phyloP scores from a whole-genome alignment of 2,888 invertebrate genomes.

The Euspilapteryx auroguttella region DNA sequence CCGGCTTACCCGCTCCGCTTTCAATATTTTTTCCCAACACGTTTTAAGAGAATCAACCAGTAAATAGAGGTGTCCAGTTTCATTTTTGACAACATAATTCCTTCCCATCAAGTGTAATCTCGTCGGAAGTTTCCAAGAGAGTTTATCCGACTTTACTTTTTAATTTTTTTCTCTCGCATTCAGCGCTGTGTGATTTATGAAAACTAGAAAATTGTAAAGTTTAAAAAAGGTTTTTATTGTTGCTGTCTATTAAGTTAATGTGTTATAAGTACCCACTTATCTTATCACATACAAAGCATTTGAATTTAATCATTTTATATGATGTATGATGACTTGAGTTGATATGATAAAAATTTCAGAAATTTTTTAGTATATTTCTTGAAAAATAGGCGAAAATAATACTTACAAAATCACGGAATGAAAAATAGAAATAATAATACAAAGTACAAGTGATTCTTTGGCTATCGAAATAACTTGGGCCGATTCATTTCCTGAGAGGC shows the following conservation, averaged over 20 bases:
- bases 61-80: slow-evolving; percentile 23
- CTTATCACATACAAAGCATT: slow-evolving; percentile 8
- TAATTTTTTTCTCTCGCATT: slow-evolving; percentile 38
- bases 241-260: slow-evolving; percentile 19
- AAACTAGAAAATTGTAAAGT: slow-evolving; percentile 41
- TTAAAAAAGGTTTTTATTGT: slow-evolving; percentile 34
- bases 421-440: slow-evolving; percentile 7
- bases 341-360: too few species aligned
- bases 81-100: slow-evolving; percentile 38
- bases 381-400: too few species aligned
- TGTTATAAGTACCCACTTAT: slow-evolving; percentile 5
- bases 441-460: slow-evolving; percentile 12
- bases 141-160: slow-evolving; percentile 41
- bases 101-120: slow-evolving; percentile 46
- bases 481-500: slow-evolving; percentile 27
- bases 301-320: too few species aligned
- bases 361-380: too few species aligned
- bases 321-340: too few species aligned
- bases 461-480: slow-evolving; percentile 20
- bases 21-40: slow-evolving; percentile 19
- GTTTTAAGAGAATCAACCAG: slow-evolving; percentile 27
- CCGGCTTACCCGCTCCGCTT: slow-evolving; percentile 9
- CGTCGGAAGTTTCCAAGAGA: slow-evolving; percentile 36
- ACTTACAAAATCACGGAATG: too few species aligned
- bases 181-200: slow-evolving; percentile 45